phyloP scores from a whole-genome alignment of 2,797 vertebrate genomes.

The Clarias laeviceps region DNA sequence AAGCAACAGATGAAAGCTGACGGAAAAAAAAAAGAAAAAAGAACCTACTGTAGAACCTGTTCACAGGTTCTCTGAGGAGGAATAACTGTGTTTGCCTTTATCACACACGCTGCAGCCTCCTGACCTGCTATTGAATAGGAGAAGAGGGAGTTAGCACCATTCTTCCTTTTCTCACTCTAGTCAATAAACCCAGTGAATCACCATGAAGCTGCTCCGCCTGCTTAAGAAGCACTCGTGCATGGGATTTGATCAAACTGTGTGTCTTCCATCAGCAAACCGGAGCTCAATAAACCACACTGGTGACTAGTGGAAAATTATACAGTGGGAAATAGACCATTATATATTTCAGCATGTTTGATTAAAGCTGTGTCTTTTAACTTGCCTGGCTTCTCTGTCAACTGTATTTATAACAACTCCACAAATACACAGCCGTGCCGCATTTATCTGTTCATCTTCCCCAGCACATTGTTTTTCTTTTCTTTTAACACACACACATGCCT shows the following conservation, averaged over 20 bases:
- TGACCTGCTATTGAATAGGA: conserved; percentile 36
- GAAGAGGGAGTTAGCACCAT: conserved; percentile 38
- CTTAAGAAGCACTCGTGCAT: conserved; percentile 38
- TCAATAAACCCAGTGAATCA: conserved; percentile 52
- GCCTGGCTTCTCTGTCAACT: conserved; percentile 32
- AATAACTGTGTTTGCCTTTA: conserved; percentile 25
- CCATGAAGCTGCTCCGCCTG: conserved; percentile 36
- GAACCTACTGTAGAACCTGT: conserved; percentile 10
- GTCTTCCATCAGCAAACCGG: conserved; percentile 26
- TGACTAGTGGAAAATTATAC: conserved; percentile 45
- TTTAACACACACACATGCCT: neutral
- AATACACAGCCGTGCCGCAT: conserved; percentile 13
- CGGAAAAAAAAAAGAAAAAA: neutral
- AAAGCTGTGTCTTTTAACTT: conserved; percentile 37
- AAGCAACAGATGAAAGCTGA: conserved; percentile 17
- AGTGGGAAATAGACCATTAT: conserved; percentile 30
- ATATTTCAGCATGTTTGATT: conserved; percentile 46
- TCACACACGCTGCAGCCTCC: conserved; percentile 24
- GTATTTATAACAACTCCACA: conserved; percentile 37
- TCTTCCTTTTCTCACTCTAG: conserved; percentile 43
- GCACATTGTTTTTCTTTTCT: conserved; percentile 23
- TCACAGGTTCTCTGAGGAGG: neutral
- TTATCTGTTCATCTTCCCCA: conserved; percentile 35
- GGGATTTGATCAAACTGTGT: conserved; percentile 39
- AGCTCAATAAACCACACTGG: conserved; percentile 34